These are phyloP conservation scores for Solenopsis invicta DNA, from an alignment of 1,140 invertebrate genomes.

Conservation along the genomic window DNA sequence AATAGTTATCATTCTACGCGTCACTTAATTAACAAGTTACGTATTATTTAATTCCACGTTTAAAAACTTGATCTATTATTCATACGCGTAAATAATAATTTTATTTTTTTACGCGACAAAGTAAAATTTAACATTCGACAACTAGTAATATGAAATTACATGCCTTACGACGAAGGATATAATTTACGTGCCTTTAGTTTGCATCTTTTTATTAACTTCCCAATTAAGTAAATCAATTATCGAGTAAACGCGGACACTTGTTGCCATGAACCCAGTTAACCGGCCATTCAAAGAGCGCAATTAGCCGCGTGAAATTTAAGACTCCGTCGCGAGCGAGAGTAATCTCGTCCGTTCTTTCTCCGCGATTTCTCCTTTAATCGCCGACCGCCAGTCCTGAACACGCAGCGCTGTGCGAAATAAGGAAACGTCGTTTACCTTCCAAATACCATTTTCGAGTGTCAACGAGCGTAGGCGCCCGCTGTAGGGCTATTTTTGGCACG, in stretches of 20 bases:
- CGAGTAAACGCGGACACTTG: slow-evolving; percentile 19
- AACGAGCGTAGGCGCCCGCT: not conserved
- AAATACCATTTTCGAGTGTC: slow-evolving; percentile 50
- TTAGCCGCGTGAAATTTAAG: slow-evolving; percentile 43
- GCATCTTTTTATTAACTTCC: not conserved
- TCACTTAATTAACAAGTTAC: not conserved
- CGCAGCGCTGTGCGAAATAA: slow-evolving; percentile 38
- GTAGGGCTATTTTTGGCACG: slow-evolving; percentile 46
- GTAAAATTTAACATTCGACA: not conserved
- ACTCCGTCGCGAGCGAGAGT: not conserved
- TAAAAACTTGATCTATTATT: not conserved
- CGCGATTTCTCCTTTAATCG: slow-evolving; percentile 50
- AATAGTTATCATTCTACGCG: not conserved
- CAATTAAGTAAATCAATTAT: slow-evolving; percentile 22
- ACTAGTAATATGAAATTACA: slow-evolving; percentile 4
- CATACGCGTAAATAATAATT: not conserved
- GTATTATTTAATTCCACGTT: not conserved
- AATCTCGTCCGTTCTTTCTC: slow-evolving; percentile 5
- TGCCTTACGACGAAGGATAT: not conserved
- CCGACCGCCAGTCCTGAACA: slow-evolving; percentile 19
- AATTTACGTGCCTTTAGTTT: not conserved
- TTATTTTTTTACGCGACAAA: not conserved
- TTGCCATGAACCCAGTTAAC: slow-evolving; percentile 18
- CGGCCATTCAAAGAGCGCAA: not conserved
- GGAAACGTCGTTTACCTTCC: slow-evolving; percentile 66